Percentiles rank a stretch among this genome's conserved stretches.
Conservation (phyloP, 2,113 vertebrate genomes). For the Hypocryptadius cinnamomeus region DNA sequence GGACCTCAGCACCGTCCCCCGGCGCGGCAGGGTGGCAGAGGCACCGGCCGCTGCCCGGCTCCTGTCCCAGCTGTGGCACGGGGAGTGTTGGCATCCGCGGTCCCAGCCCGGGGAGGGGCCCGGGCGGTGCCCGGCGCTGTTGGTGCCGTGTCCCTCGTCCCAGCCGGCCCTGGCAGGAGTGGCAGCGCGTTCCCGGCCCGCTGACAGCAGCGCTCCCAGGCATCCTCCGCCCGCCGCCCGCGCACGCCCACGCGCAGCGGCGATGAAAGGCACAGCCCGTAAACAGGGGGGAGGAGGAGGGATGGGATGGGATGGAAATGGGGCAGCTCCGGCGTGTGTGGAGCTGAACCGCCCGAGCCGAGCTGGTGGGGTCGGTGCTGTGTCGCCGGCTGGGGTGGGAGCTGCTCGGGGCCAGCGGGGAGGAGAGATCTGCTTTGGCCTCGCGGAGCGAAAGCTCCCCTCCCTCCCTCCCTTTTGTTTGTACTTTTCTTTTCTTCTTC, state of each 20-base stretch:
- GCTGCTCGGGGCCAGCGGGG: not conserved
- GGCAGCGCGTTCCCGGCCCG: not conserved
- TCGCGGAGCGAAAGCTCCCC: not conserved
- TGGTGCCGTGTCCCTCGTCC: accelerated
- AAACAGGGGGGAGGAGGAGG: not conserved
- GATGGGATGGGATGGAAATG: not conserved
- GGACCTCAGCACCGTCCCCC: accelerated
- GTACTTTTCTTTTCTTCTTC: not conserved
- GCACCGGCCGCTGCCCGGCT: accelerated
- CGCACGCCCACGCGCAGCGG: not conserved
- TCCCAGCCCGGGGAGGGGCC: not conserved
- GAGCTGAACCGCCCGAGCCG: not conserved
- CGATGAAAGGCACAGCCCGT: not conserved
- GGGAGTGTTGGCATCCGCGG: accelerated
- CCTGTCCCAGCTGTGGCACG: accelerated
- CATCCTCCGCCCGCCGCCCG: not conserved
- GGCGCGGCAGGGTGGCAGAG: accelerated
- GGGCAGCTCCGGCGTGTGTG: not conserved
- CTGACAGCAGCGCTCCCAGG: not conserved
- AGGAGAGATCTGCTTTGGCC: not conserved
- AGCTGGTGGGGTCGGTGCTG: not conserved
- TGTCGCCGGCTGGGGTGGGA: not conserved
- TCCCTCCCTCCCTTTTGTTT: conserved; percentile 25
- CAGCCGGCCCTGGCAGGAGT: not conserved
- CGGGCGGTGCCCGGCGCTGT: accelerated